phyloP scores from a whole-genome alignment of 2,113 vertebrate genomes.

The Ochotona princeps region DNA sequence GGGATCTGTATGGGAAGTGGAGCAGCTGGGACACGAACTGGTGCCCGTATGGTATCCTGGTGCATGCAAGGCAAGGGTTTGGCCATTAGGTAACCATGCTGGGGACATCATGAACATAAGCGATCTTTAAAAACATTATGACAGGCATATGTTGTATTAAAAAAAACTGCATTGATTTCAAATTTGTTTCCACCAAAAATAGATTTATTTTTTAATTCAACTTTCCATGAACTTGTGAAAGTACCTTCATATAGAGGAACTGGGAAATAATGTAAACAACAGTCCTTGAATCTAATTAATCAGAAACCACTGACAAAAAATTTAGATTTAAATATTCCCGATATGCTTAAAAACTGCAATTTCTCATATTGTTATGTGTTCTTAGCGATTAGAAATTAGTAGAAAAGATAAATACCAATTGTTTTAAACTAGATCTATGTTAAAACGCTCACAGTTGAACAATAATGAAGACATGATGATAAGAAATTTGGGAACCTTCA shows the following conservation, averaged over 20 bases:
- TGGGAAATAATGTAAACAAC: neutral
- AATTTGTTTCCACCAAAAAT: too few relatives aligned
- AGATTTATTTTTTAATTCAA: too few relatives aligned
- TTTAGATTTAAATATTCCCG: neutral
- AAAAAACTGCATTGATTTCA: too few relatives aligned
- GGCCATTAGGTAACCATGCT: too few relatives aligned
- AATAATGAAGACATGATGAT: neutral
- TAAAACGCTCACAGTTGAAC: neutral
- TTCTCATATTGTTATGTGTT: neutral
- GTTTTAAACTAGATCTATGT: neutral
- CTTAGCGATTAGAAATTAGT: neutral
- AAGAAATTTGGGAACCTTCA: neutral
- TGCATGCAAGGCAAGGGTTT: too few relatives aligned
- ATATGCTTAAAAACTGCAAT: conserved; percentile 2
- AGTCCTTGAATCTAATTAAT: conserved; percentile 12
- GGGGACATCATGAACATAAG: too few relatives aligned
- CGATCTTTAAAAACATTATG: too few relatives aligned
- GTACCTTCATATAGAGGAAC: neutral
- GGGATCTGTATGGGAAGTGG: too few relatives aligned
- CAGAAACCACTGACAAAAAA: neutral
- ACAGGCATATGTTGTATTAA: too few relatives aligned
- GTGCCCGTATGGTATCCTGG: too few relatives aligned
- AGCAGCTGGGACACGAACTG: too few relatives aligned
- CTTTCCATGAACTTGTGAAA: too few relatives aligned
- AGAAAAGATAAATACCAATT: conserved; percentile 4